phyloP scores from a whole-genome alignment of 2,113 vertebrate species.

The Columbina picui region DNA sequence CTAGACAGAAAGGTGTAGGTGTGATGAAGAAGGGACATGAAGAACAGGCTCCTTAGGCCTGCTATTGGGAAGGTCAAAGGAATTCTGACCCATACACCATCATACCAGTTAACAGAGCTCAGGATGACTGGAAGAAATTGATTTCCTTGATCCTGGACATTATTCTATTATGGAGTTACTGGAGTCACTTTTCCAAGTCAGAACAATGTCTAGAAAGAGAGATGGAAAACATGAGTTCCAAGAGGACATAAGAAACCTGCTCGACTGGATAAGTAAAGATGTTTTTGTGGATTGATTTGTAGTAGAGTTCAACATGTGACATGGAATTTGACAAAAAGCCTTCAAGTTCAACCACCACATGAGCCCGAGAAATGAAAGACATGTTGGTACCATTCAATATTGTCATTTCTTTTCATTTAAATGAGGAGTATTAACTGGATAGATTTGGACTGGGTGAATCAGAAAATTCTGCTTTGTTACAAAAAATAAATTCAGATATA shows the following conservation, averaged over 20 bases:
- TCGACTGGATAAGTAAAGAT: not conserved
- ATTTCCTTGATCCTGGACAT: not conserved
- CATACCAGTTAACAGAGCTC: not conserved
- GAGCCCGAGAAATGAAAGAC: not conserved
- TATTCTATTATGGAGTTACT: not conserved
- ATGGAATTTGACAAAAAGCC: not conserved
- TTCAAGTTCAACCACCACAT: not conserved
- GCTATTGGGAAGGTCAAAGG: not conserved
- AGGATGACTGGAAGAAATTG: not conserved
- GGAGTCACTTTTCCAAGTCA: not conserved
- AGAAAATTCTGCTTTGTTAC: not conserved
- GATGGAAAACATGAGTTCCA: not conserved
- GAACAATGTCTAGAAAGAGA: not conserved
- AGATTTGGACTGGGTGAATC: not conserved
- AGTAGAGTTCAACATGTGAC: not conserved
- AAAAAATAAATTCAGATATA: not conserved
- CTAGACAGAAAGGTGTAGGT: not conserved
- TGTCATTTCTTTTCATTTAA: not conserved
- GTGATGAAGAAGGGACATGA: not conserved
- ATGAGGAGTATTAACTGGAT: not conserved
- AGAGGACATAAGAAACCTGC: not conserved
- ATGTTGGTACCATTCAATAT: not conserved
- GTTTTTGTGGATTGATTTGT: not conserved
- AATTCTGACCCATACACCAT: not conserved
- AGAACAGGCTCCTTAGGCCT: not conserved